phyloP scores from a whole-genome alignment of 2,797 vertebrate genomes.

The Threskiornis aethiopicus region DNA sequence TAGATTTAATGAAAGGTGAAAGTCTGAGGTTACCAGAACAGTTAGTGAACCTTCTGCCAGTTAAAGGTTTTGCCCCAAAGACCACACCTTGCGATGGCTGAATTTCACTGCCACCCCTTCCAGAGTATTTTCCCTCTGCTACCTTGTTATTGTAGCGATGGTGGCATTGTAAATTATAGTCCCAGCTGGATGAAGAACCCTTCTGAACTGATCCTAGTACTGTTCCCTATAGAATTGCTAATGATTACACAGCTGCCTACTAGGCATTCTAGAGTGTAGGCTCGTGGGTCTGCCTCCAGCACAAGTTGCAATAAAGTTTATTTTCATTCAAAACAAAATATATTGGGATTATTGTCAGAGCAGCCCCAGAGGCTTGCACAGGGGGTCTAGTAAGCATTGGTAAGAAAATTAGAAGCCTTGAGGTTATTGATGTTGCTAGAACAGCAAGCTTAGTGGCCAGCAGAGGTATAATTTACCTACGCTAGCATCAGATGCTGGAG shows the following conservation, averaged over 20 bases:
- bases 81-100: conserved; percentile 46
- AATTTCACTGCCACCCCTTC: conserved; percentile 58
- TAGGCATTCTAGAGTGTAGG: conserved; percentile 60
- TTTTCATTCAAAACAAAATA: conserved; percentile 75
- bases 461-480: conserved; percentile 70
- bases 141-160: conserved; percentile 63
- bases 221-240: conserved; percentile 61
- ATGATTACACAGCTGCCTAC: conserved; percentile 76
- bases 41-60: conserved; percentile 8
- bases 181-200: conserved; percentile 56
- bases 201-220: conserved; percentile 58
- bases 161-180: conserved; percentile 73
- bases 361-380: conserved; percentile 57
- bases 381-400: conserved; percentile 67
- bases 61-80: conserved; percentile 31
- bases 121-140: conserved; percentile 58
- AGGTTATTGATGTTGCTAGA: conserved; percentile 69
- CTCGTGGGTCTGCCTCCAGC: conserved; percentile 51
- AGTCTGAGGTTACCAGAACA: conserved; percentile 30
- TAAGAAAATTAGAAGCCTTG: conserved; percentile 71
- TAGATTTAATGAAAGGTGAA: conserved; percentile 40
- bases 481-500: conserved; percentile 35
- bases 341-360: conserved; percentile 73
- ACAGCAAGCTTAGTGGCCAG: conserved; percentile 53
- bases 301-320: conserved; percentile 72